Evolutionary conservation across 1,140 invertebrate genomes (phyloP), one percentile per base, ranked within the genome.

Genomic region (Bombus vancouverensis): DNA sequence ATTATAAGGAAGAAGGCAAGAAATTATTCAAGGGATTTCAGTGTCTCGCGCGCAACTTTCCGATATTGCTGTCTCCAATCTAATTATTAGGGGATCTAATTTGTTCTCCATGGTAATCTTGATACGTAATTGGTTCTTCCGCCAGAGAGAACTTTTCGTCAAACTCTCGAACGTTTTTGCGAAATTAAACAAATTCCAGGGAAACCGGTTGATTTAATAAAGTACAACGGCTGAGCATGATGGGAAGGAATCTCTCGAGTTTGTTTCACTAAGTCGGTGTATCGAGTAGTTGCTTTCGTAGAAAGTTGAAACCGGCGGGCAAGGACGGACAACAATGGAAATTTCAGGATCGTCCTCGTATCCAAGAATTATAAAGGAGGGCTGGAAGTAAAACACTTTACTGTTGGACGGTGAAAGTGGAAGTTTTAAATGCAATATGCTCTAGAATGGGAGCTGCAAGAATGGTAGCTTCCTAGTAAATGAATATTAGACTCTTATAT

Each of bases 161-260:
- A 42, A 25, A 70, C 28, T 81, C 37, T 22, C 22, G 47, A 76
- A 53, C 72, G 53, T 83, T 68, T 72, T 34, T 34, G 25, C 13
- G 59, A 76, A 76, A 83, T 76, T 83, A 76, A 83, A 74, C 81
- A 65, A 75, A 82, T 75, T 75, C 53, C 44, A 37, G 28, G 42
- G 42, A n/a, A 53, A 83, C 57, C 15, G 72, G 53, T 9, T 42
- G 62, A 77, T 76, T 83, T 57, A 83, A 83, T 83, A 53, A 83
- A 83, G 73, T 53, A 18, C 62, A 47, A 13, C 44, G 42, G 10
- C 15, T 34, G 32, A 53, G 44, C 34, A 75, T 5, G 72, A 76
- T 9, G 28, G 32, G 42, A 65, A n/a, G 72, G 72, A 75, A 82
- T 82, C 57, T 37, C n/a, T 47, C 57, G 68, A 72, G 79, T 72